phyloP scores from a whole-genome alignment of 1,140 invertebrate species.

The Elymnias hypermnestra region DNA sequence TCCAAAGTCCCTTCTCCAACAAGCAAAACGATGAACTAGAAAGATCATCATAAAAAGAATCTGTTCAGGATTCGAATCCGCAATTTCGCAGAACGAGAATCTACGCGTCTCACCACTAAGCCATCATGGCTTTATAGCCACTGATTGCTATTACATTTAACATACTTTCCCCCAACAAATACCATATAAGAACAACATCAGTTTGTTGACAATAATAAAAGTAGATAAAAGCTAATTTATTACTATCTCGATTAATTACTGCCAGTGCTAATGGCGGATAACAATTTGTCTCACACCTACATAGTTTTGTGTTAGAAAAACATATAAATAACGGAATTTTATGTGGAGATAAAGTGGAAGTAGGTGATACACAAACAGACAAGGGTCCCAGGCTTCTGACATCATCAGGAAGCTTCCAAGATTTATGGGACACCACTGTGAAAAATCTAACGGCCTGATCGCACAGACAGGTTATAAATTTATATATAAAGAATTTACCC shows the following conservation, averaged over 20 bases:
- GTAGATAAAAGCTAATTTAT: too few relatives aligned
- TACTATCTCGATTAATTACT: constrained; percentile 13
- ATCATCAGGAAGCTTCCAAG: constrained; percentile 11
- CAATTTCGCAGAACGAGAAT: too few relatives aligned
- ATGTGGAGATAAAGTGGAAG: constrained; percentile 21
- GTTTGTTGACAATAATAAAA: too few relatives aligned
- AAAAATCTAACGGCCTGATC: constrained; percentile 5
- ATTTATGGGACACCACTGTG: constrained; percentile 1
- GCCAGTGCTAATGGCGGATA: constrained; percentile 20
- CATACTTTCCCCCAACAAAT: too few relatives aligned
- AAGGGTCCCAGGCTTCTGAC: constrained; percentile 10
- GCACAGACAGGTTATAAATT: background rate
- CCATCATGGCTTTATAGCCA: too few relatives aligned
- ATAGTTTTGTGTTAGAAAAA: constrained; percentile 33
- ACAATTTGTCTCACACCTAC: constrained; percentile 20
- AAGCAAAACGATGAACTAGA: too few relatives aligned
- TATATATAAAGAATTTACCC: background rate
- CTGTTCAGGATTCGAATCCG: too few relatives aligned
- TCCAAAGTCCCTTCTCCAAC: too few relatives aligned
- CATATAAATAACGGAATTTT: constrained; percentile 39
- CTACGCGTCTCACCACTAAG: too few relatives aligned
- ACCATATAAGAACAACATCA: too few relatives aligned
- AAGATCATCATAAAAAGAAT: too few relatives aligned
- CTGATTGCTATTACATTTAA: too few relatives aligned
- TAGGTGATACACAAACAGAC: constrained; percentile 14